phyloP scores from a whole-genome alignment of 2,797 vertebrate species.

The Malurus leucopterus region DNA sequence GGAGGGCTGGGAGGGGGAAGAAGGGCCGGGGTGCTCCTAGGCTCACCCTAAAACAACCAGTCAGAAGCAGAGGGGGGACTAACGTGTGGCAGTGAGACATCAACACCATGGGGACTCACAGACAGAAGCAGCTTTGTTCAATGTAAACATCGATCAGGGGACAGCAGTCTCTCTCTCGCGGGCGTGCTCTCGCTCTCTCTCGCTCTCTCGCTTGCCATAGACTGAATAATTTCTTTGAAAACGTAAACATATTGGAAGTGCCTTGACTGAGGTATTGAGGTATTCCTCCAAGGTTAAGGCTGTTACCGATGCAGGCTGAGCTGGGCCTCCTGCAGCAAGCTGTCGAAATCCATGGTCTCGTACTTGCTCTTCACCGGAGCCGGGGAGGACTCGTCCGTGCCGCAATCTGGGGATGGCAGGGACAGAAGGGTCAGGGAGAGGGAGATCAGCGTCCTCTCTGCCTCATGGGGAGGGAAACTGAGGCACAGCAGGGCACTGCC shows the following conservation, averaged over 20 bases:
- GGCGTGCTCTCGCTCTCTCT: constrained; percentile 64
- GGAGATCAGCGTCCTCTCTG: accelerated
- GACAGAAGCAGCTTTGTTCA: constrained; percentile 87
- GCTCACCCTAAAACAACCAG: constrained; percentile 68
- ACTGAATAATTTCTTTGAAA: constrained; percentile 87
- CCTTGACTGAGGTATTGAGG: constrained; percentile 95
- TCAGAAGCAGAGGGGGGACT: constrained; percentile 68
- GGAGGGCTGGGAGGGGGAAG: not conserved
- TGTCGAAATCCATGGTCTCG: constrained; percentile 97
- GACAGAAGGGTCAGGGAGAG: not conserved
- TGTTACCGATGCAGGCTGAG: constrained; percentile 94
- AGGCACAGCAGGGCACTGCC: not conserved
- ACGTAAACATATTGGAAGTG: constrained; percentile 98
- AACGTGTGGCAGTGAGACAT: constrained; percentile 78
- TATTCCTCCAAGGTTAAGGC: constrained; percentile 83
- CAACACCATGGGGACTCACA: constrained; percentile 82
- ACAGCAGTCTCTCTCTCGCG: constrained; percentile 75
- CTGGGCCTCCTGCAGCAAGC: constrained; percentile 97
- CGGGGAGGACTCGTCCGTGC: constrained; percentile 78
- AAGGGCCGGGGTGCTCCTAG: constrained; percentile 46
- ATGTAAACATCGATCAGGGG: constrained; percentile 82
- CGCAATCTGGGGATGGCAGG: constrained; percentile 63
- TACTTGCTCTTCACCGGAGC: constrained; percentile 94
- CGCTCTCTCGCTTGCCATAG: constrained; percentile 73
- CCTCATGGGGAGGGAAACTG: not conserved